phyloP scores from a whole-genome alignment of 2,888 invertebrate species.

The Heteromurus nitidus region DNA sequence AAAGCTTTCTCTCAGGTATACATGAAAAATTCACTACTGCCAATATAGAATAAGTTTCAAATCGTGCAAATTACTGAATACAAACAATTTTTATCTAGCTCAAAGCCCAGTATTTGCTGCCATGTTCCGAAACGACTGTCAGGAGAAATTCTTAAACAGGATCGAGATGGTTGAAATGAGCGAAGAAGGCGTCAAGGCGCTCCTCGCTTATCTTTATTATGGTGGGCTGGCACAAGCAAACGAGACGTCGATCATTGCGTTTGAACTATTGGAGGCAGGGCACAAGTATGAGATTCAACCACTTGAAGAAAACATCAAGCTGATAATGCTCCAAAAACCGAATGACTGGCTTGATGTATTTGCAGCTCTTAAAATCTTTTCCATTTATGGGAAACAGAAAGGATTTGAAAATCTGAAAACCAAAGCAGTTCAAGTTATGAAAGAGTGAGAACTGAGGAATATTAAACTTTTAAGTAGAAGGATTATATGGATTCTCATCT shows the following conservation, averaged over 20 bases:
- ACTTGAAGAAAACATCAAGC: background rate
- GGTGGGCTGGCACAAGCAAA: background rate
- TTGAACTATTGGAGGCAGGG: background rate
- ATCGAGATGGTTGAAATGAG: background rate
- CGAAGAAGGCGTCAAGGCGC: background rate
- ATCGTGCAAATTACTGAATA: background rate
- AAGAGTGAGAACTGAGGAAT: too few species aligned
- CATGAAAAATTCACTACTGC: background rate
- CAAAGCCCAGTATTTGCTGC: background rate
- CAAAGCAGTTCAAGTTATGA: background rate
- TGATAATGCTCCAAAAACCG: background rate
- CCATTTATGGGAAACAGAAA: background rate
- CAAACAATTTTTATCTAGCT: background rate
- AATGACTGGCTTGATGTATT: background rate
- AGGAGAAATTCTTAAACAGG: background rate
- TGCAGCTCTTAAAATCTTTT: background rate
- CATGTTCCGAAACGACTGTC: background rate
- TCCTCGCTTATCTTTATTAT: background rate
- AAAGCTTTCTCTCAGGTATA: background rate
- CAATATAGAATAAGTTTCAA: background rate
- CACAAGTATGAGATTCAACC: background rate
- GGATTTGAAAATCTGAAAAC: background rate
- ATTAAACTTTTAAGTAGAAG: too few species aligned
- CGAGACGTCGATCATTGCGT: background rate
- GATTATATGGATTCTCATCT: too few species aligned